A percentile compares a stretch with the other conserved stretches of the same genome.
These are phyloP conservation scores for Sanderia malayensis DNA, from an alignment of 30 jellyfish, hydroid and myxozoan genomes.

Conservation along the genomic window DNA sequence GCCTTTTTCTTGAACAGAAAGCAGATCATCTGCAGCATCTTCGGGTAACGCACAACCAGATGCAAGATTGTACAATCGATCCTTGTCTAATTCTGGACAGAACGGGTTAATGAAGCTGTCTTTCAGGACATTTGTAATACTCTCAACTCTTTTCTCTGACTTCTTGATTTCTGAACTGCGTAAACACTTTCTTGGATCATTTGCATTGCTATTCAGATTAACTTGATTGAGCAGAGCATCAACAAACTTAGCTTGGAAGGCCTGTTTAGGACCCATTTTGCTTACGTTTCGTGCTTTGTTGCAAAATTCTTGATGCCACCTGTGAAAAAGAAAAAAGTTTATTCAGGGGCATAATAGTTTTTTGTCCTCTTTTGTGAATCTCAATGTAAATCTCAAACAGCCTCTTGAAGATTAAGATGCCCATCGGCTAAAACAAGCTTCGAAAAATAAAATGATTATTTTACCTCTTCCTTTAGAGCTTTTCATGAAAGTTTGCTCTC, in stretches of 20 bases:
- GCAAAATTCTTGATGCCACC: conserved; percentile 25
- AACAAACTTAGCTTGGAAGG: conserved; percentile 43
- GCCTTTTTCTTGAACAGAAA: conserved; percentile 28
- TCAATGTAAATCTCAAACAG: too few relatives aligned
- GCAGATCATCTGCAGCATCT: conserved; percentile 14
- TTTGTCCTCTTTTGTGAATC: background rate
- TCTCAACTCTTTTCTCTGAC: too few relatives aligned
- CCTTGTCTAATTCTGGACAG: conserved; percentile 20
- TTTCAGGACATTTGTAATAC: conserved; percentile 25
- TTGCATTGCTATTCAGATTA: conserved; percentile 10
- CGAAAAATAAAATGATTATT: too few relatives aligned
- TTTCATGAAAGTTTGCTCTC: too few relatives aligned
- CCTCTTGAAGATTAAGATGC: too few relatives aligned
- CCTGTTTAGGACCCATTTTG: conserved; percentile 21
- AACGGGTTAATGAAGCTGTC: conserved; percentile 33
- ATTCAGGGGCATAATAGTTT: background rate
- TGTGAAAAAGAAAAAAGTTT: background rate
- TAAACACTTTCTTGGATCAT: conserved; percentile 25
- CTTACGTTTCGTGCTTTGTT: conserved; percentile 24
- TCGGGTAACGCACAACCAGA: conserved; percentile 43
- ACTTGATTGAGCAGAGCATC: conserved; percentile 16
- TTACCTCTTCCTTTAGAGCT: too few relatives aligned
- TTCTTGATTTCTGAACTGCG: conserved; percentile 20
- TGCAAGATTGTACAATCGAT: conserved; percentile 37
- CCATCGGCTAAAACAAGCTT: too few relatives aligned